phyloP scores from a whole-genome alignment of 2,113 vertebrate species.

The Syrrhaptes paradoxus region DNA sequence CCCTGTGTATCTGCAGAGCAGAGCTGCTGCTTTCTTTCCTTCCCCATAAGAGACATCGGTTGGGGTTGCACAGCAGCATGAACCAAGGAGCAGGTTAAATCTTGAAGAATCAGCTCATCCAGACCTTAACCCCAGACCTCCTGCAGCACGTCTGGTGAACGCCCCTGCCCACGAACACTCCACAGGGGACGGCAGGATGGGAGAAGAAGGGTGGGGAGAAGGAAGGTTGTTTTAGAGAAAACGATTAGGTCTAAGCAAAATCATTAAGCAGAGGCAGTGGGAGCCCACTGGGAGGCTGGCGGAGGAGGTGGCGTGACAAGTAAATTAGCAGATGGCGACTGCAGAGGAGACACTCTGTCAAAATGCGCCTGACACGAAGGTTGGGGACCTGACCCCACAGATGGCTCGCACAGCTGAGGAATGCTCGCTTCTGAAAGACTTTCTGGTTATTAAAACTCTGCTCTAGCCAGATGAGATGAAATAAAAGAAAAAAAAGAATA shows the following conservation, averaged over 20 bases:
- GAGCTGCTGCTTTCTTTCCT: background rate
- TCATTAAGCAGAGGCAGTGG: constrained; percentile 15
- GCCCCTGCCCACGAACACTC: background rate
- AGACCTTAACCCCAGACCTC: background rate
- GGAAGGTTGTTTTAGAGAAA: background rate
- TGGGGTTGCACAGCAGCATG: background rate
- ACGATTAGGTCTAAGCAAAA: background rate
- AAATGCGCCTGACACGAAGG: fast-evolving
- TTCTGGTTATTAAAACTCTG: background rate
- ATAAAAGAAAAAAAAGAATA: background rate
- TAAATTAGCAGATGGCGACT: background rate
- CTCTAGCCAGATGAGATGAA: background rate
- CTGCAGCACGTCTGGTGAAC: background rate
- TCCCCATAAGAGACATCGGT: fast-evolving
- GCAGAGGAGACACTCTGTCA: background rate
- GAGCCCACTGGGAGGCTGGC: background rate
- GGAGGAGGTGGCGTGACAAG: background rate
- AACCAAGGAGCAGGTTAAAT: background rate
- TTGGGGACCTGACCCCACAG: background rate
- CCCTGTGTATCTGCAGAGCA: background rate
- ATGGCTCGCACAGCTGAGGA: background rate
- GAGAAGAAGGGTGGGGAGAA: background rate
- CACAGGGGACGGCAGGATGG: background rate
- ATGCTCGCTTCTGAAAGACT: background rate
- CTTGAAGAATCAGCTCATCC: background rate